These are phyloP conservation scores for mouse (Mus musculus) DNA, from an alignment of 2,113 vertebrate species.

Conservation along the genomic window GRCm39 chr2:28906001-28906500, in stretches of 20 bases:
- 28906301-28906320: not conserved
- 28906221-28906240: not conserved
- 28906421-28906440: not conserved
- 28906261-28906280: not conserved
- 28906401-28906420: not conserved
- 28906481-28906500: conserved; percentile 59
- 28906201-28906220: fast-evolving
- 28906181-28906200: not conserved
- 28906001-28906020: not conserved
- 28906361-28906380: not conserved
- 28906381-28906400: not conserved
- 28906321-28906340: fast-evolving
- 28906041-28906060: not conserved
- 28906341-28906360: not conserved
- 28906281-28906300: not conserved
- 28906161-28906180: not conserved
- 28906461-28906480: conserved; percentile 9
- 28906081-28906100: not conserved
- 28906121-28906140: not conserved
- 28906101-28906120: not conserved
- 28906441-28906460: not conserved
- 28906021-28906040: too few relatives aligned
- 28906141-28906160: not conserved
- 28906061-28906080: not conserved
- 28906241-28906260: not conserved